These are phyloP conservation scores for Lerema accius DNA, from an alignment of 1,140 invertebrate species.

Conservation along the genomic window DNA sequence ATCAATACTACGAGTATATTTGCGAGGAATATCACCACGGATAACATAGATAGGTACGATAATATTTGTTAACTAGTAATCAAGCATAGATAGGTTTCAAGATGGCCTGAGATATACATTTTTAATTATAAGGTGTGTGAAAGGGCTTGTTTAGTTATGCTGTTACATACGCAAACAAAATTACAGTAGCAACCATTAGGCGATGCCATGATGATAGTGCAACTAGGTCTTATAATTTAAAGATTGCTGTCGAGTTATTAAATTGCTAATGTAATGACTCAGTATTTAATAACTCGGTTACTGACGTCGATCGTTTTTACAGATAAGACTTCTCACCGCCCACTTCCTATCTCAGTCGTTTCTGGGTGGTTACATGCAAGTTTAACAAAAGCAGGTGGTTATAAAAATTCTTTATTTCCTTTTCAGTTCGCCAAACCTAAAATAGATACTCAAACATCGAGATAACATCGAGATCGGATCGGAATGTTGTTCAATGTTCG, in stretches of 20 bases:
- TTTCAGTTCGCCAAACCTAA: slow-evolving; percentile 18
- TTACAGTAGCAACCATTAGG: slow-evolving; percentile 13
- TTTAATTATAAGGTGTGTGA: slow-evolving; percentile 8
- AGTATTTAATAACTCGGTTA: slow-evolving; percentile 50
- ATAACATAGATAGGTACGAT: background rate
- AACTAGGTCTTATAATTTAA: slow-evolving; percentile 33
- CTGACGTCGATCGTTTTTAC: slow-evolving; percentile 47
- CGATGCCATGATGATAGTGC: slow-evolving; percentile 14
- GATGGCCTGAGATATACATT: too few species aligned
- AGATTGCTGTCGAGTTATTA: slow-evolving; percentile 45
- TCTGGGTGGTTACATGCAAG: slow-evolving; percentile 38
- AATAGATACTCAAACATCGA: slow-evolving; percentile 28
- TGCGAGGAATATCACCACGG: background rate
- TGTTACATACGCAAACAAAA: slow-evolving; percentile 16
- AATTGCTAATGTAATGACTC: slow-evolving; percentile 51
- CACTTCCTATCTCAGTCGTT: slow-evolving; percentile 52
- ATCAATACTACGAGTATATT: too few species aligned
- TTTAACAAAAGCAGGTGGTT: slow-evolving; percentile 44
- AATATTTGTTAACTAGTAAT: background rate
- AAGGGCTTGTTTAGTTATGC: too few species aligned
- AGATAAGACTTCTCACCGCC: slow-evolving; percentile 53
- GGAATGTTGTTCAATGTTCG: slow-evolving; percentile 29
- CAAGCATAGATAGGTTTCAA: too few species aligned
- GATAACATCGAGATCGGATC: slow-evolving; percentile 32
- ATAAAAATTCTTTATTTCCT: slow-evolving; percentile 39